A percentile compares a stretch with the other conserved stretches of the same genome.
Conservation (phyloP, 2,888 invertebrate genomes). For the Agriopis leucophaearia region DNA sequence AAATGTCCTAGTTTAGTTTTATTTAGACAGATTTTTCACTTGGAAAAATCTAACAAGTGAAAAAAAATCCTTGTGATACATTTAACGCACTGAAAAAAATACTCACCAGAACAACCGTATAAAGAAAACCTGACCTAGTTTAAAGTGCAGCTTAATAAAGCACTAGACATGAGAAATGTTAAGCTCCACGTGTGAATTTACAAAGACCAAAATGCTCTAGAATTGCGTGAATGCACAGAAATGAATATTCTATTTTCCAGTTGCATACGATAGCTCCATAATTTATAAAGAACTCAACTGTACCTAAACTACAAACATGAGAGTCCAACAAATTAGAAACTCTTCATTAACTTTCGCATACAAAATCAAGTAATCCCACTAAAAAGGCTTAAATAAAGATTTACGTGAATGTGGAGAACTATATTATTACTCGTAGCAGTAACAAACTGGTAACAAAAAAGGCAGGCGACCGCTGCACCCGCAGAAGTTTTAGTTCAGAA, state of each 20-base stretch:
- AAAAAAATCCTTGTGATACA: too few species aligned
- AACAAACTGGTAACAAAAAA: conserved; percentile 73
- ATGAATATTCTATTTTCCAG: conserved; percentile 20
- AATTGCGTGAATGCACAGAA: conserved; percentile 8
- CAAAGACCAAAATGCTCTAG: conserved; percentile 29
- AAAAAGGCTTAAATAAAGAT: conserved; percentile 59
- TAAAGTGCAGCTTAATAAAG: conserved; percentile 6
- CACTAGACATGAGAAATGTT: conserved; percentile 4
- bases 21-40: too few species aligned
- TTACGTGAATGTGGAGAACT: conserved; percentile 59
- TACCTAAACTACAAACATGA: conserved; percentile 27
- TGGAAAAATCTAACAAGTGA: too few species aligned
- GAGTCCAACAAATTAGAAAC: conserved; percentile 46
- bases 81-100: neutral
- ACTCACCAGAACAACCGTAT: neutral
- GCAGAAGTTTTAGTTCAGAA: conserved; percentile 78
- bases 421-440: conserved; percentile 64
- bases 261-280: neutral
- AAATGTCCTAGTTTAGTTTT: too few species aligned
- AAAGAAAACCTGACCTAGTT: conserved; percentile 1
- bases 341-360: conserved; percentile 50
- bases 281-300: conserved; percentile 17
- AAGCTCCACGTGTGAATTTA: conserved; percentile 31
- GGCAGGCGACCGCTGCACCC: conserved; percentile 71
- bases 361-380: conserved; percentile 49